These are phyloP conservation scores for Mormoops blainvillei DNA, from an alignment of 2,113 vertebrate species.

Conservation along the genomic window DNA sequence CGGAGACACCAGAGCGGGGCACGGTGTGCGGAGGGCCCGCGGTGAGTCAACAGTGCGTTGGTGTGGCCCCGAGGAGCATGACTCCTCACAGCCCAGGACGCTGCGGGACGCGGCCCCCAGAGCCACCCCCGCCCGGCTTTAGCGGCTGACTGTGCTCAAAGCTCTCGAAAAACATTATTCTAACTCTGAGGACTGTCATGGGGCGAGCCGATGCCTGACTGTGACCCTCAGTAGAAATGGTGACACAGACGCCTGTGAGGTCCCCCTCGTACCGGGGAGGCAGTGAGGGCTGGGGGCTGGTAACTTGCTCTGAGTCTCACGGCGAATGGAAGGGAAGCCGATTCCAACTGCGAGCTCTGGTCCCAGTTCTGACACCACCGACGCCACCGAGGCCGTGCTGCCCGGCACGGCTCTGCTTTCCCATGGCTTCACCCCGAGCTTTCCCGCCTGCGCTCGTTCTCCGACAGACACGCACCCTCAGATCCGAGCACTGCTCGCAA, in stretches of 20 bases:
- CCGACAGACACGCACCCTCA: no score
- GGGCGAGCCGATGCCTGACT: no score
- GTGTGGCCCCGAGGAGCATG: no score
- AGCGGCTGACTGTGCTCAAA: accelerated
- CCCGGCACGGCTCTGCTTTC: no score
- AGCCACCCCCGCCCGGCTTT: background rate
- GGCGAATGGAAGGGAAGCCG: background rate
- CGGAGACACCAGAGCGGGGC: constrained; percentile 19
- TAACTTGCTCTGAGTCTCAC: accelerated
- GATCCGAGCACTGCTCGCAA: no score
- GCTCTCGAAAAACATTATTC: background rate
- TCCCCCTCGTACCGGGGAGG: no score
- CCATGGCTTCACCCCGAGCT: no score
- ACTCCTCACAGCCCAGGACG: background rate
- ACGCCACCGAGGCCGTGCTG: no score
- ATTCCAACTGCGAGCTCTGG: no score
- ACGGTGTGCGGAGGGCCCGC: background rate
- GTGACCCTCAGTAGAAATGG: background rate
- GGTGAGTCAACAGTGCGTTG: background rate
- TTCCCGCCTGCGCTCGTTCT: no score
- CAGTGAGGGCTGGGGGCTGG: accelerated
- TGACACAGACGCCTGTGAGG: no score
- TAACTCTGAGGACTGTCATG: background rate
- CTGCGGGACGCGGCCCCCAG: background rate
- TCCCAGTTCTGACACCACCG: no score